Evolutionary conservation across 2,888 invertebrate genomes (phyloP), one percentile per base, ranked within the genome.

Genomic region (Argynnis bischoffii): DNA sequence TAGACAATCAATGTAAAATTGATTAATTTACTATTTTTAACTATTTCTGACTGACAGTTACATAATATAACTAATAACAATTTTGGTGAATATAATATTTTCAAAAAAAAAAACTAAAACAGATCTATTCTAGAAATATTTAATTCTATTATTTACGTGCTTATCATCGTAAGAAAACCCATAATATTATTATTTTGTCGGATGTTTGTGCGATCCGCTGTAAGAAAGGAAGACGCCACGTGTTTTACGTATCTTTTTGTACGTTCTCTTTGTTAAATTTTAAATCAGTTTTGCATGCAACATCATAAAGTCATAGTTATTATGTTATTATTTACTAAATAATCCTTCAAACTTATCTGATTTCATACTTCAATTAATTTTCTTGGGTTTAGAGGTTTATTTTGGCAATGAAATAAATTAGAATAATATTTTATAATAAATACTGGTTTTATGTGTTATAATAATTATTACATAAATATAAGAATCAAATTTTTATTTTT

Each of bases 141-240:
- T 21, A 8, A 31, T 6, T 55, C 6, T 26, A 31, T 31, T 31
- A 55, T 31, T 55, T 15, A 21, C 4, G 13, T 21, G 16, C 35
- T 35, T 61, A 15, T 51, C 15, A 50, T 16, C 16, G 50, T 60
- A 50, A 31, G 26, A 54, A 60, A 54, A 46, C n/a, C 15, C 26
- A 59, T 21, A 66, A 53, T 64, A 65, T 69, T 65, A 61, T 67
- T 69, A 69, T 69, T 71, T 69, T 66, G 77, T 84, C 89, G 90
- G 90, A 90, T 90, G 90, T 90, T 90, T 88, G 77, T 74, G 76
- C 85, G 81, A 82, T 79, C 83, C 84, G 69, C 50, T 59, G 72
- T 73, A 73, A 75, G 67, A 78, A 79, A 85, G 83, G 86, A 84
- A 83, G 78, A 76, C 68, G 72, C 75, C 80, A 82, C 86, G 83